These are phyloP conservation scores for Temnothorax unifasciatus DNA, from an alignment of 2,888 invertebrate species.

Conservation along the genomic window DNA sequence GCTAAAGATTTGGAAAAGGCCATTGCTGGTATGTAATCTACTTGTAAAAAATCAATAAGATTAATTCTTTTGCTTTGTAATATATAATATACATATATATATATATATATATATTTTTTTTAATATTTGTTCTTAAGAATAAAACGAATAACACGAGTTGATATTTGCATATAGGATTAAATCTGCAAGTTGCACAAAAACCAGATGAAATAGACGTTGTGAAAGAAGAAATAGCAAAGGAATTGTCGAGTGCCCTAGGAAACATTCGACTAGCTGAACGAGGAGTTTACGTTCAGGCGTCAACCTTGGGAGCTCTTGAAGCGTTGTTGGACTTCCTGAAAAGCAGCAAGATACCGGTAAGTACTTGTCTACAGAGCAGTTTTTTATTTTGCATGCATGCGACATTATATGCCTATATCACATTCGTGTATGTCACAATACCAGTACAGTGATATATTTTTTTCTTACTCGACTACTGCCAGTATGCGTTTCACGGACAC, in stretches of 20 bases:
- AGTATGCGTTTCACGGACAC: not conserved
- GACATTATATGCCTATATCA: not conserved
- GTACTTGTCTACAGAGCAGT: slow-evolving; percentile 82
- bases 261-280: slow-evolving; percentile 96
- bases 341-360: slow-evolving; percentile 97
- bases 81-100: not conserved
- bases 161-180: slow-evolving; percentile 89
- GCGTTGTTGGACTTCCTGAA: slow-evolving; percentile 97
- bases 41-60: not conserved
- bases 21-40: slow-evolving; percentile 90
- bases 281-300: slow-evolving; percentile 99
- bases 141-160: not conserved
- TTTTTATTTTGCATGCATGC: not conserved
- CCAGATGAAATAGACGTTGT: slow-evolving; percentile 96
- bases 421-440: not conserved
- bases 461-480: not conserved
- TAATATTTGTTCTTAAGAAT: not conserved
- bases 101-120: not conserved
- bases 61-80: not conserved
- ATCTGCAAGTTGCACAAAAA: slow-evolving; percentile 95
- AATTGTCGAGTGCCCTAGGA: slow-evolving; percentile 95
- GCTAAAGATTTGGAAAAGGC: slow-evolving; percentile 99
- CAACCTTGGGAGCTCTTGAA: slow-evolving; percentile 99
- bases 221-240: slow-evolving; percentile 95
- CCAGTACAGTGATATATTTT: not conserved